Evolutionary conservation across 1,140 invertebrate genomes (phyloP), one percentile per base, ranked within the genome.

Genomic region (Dryas iulia): DNA sequence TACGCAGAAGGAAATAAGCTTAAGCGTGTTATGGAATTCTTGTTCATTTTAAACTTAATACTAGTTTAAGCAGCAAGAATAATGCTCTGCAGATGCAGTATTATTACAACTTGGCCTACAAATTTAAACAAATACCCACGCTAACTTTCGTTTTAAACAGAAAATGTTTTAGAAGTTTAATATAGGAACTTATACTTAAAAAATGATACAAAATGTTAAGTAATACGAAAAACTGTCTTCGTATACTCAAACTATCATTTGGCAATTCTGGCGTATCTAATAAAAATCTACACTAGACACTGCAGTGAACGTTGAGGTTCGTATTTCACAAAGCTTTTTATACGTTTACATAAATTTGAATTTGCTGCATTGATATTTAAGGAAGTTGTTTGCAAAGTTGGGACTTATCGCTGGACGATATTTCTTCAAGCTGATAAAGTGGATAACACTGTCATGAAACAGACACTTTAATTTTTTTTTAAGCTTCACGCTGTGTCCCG

Each of bases 1-100:
- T 73, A 54, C 62, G 59, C 66, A 69, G 72, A 72, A 47, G 62
- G 70, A 69, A 72, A 74, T 74, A 71, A 71, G 73, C 68, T 72
- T 69, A 73, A 75, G 65, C 62, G 68, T 76, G 69, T 76, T 73
- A 75, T 64, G 58, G 61, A 33, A 64, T 64, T 57, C 61, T 69
- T 66, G 66, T 60, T 71, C 69, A 69, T 73, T 69, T 66, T 47
- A 64, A 70, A 65, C 57, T 70, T 70, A 60, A 70, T 70, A 59
- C 68, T 70, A 64, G 24, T 63, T 59, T 62, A 57, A 58, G 57
- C 33, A 53, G 39, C 25, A 60, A 60, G 57, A 59, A 59, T 65
- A 59, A 62, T 65, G 54, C 24, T 63, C 28, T 64, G 21, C 35
- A 60, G 57, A 54, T 54, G 62, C 39, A 10, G 2, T 33, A 53